A percentile compares a stretch with the other conserved stretches of the same genome.
These are phyloP conservation scores for Sebastes glaucus DNA, from an alignment of 2,797 vertebrate species.

Conservation along the genomic window DNA sequence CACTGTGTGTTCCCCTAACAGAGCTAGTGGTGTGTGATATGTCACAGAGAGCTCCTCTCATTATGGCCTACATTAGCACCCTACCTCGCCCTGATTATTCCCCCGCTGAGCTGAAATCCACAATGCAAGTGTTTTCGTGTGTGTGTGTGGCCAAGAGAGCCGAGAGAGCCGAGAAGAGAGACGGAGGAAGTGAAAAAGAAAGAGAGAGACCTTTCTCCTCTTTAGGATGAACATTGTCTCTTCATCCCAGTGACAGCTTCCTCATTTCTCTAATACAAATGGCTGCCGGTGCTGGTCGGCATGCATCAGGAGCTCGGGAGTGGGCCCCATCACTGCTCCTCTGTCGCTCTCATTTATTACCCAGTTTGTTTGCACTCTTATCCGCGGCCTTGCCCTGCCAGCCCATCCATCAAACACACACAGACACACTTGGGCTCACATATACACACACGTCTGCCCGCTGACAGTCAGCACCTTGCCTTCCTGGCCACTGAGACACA, in stretches of 20 bases:
- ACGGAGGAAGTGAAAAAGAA: conserved; percentile 10
- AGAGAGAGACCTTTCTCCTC: conserved; percentile 36
- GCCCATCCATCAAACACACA: conserved; percentile 93
- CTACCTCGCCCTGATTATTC: conserved; percentile 81
- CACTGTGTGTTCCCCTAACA: conserved; percentile 41
- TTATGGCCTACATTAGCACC: conserved; percentile 84
- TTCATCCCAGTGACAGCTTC: conserved; percentile 85
- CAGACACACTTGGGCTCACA: conserved; percentile 54
- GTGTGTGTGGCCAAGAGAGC: background rate
- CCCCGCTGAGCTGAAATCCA: conserved; percentile 74
- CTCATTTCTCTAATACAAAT: conserved; percentile 96
- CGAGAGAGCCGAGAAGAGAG: background rate
- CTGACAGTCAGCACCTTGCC: conserved; percentile 63
- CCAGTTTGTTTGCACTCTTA: conserved; percentile 96
- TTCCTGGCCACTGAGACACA: conserved; percentile 42
- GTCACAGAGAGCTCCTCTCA: conserved; percentile 75
- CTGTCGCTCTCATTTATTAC: conserved; percentile 94
- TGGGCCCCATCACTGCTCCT: conserved; percentile 87
- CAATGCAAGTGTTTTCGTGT: conserved; percentile 41
- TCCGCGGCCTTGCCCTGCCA: conserved; percentile 93
- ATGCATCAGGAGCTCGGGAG: conserved; percentile 90
- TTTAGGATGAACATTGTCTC: conserved; percentile 77
- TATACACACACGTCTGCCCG: conserved; percentile 76
- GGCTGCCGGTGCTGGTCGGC: conserved; percentile 86
- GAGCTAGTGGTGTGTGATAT: conserved; percentile 62